phyloP scores from a whole-genome alignment of 2,113 vertebrate genomes.

The Gnathonemus longibarbis region DNA sequence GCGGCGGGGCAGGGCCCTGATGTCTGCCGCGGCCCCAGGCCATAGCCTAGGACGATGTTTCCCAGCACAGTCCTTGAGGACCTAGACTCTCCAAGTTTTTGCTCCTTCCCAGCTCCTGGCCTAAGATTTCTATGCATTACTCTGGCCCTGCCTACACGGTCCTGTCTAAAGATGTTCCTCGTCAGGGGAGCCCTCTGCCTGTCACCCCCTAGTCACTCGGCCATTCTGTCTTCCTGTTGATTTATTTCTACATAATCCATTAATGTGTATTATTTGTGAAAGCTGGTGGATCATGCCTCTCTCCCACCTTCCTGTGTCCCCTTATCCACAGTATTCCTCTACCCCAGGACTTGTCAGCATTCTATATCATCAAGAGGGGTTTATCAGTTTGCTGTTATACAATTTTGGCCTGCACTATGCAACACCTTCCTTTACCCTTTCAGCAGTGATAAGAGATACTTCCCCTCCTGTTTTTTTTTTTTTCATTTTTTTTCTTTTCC shows the following conservation, averaged over 20 bases:
- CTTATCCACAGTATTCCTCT: background rate
- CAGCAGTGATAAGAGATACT: background rate
- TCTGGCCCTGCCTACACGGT: background rate
- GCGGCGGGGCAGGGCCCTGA: background rate
- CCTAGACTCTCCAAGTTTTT: background rate
- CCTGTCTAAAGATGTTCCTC: background rate
- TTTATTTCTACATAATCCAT: background rate
- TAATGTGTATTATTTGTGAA: background rate
- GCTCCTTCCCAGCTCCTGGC: background rate
- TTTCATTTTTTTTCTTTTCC: background rate
- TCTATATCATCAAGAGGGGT: background rate
- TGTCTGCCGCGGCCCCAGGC: background rate
- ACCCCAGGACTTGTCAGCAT: background rate
- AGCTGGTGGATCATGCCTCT: background rate
- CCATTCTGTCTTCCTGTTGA: background rate
- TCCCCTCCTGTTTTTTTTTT: background rate
- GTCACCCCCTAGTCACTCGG: background rate
- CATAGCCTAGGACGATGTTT: background rate
- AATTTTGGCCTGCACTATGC: background rate
- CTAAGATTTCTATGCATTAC: background rate
- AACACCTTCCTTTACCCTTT: background rate
- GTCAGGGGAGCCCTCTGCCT: background rate
- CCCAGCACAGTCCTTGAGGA: background rate
- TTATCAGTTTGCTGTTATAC: background rate
- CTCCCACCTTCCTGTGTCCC: background rate